Percentiles rank a stretch among this genome's conserved stretches.
Conservation (phyloP, 2,888 invertebrate species). For the Octodonta nipae region DNA sequence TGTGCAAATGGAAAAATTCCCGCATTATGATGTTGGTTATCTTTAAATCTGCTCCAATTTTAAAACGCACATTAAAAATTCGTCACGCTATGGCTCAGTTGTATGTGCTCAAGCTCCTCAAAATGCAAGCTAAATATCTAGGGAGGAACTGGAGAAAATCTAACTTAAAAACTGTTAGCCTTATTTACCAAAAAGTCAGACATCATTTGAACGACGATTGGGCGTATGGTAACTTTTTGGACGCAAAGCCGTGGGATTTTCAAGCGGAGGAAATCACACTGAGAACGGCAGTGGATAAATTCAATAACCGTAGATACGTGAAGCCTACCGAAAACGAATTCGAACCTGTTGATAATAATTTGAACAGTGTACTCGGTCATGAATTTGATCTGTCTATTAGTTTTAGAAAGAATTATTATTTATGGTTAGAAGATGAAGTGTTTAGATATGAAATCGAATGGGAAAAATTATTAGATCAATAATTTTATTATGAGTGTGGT, state of each 20-base stretch:
- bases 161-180: slow-evolving; percentile 99
- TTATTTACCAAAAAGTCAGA: slow-evolving; percentile 93
- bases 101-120: slow-evolving; percentile 90
- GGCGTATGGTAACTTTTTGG: slow-evolving; percentile 98
- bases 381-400: slow-evolving; percentile 73
- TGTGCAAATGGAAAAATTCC: slow-evolving; percentile 99
- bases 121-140: slow-evolving; percentile 99
- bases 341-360: slow-evolving; percentile 62
- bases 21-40: slow-evolving; percentile 98
- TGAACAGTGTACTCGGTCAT: slow-evolving; percentile 66
- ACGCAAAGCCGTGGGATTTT: slow-evolving; percentile 96
- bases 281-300: slow-evolving; percentile 85
- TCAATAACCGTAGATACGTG: slow-evolving; percentile 79
- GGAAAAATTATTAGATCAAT: slow-evolving; percentile 51
- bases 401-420: slow-evolving; percentile 83
- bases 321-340: slow-evolving; percentile 37
- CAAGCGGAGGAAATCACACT: slow-evolving; percentile 94
- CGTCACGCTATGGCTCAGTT: slow-evolving; percentile 94
- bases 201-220: slow-evolving; percentile 97
- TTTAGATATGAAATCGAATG: slow-evolving; percentile 74
- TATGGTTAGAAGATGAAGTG: slow-evolving; percentile 95
- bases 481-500: too few species aligned
- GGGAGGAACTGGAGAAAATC: slow-evolving; percentile 98
- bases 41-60: slow-evolving; percentile 96
- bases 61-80: slow-evolving; percentile 91